A percentile compares a stretch with the other conserved stretches of the same genome.
Conservation (phyloP, 2,797 vertebrate species). For the Thripadectes ignobilis region DNA sequence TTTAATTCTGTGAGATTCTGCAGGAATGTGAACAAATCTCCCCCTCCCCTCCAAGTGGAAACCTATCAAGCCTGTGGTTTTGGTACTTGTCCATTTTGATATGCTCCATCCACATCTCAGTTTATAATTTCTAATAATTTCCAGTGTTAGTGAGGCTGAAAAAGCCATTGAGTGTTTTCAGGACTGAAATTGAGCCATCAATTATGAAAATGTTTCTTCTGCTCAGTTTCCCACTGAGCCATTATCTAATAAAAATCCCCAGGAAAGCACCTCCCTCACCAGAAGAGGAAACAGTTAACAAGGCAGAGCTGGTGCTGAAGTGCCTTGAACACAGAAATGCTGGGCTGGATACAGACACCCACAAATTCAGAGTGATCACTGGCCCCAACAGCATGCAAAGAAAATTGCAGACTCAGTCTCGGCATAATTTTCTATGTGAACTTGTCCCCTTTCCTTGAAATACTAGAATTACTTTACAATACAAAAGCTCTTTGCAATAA, state of each 20-base stretch:
- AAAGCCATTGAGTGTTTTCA: constrained; percentile 68
- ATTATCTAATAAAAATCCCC: constrained; percentile 57
- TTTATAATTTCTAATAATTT: constrained; percentile 72
- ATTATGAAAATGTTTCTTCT: constrained; percentile 72
- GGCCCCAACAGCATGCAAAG: not conserved
- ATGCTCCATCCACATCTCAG: constrained; percentile 48
- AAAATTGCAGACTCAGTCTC: constrained; percentile 19
- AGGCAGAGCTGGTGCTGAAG: not conserved
- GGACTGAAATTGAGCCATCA: constrained; percentile 69
- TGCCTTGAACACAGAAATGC: not conserved
- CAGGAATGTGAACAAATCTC: not conserved
- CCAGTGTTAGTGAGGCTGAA: constrained; percentile 68
- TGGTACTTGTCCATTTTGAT: constrained; percentile 48
- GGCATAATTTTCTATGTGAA: constrained; percentile 8
- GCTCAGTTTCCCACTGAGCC: constrained; percentile 55
- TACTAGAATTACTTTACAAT: constrained; percentile 16
- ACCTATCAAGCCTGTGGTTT: not conserved
- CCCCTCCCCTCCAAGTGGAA: not conserved
- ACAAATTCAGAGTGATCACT: constrained; percentile 21
- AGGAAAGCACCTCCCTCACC: constrained; percentile 25
- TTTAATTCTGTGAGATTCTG: not conserved
- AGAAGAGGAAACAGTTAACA: constrained; percentile 56
- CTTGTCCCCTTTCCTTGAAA: not conserved
- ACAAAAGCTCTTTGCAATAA: not conserved
- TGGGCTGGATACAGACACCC: not conserved